Base-by-base conservation (phyloP, 1,140 invertebrate species). In the Platorchestia sp. region DNA sequence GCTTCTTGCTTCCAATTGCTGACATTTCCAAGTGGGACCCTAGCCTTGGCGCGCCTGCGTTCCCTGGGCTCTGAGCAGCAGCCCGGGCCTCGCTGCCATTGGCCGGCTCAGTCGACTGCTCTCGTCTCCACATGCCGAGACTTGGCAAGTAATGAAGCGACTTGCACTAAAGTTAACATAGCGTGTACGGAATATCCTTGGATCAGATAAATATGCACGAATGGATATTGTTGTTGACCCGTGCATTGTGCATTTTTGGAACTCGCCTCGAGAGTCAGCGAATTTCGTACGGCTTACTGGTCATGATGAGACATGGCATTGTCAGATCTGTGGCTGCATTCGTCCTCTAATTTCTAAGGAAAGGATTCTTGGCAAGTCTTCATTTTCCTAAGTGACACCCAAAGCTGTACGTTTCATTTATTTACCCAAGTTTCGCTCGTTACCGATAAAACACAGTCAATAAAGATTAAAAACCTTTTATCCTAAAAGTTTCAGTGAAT, bases 81-180 rank as follows among this genome's bases (percentile, higher is more conserved):
- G 36, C 41, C 41, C 10, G 87, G 87, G 36, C 87, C n/a, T 93
- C 91, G 91, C 40, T 93, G 91, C 91, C 91, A 44, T 93, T 45
- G 36, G 87, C 6, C 19, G 6, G 19, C 1, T 36, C 59, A 75
- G 59, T 10, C 27, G 10, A 42, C 42, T 90, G 22, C 42, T 87
- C 87, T 90, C 87, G 19, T 42, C 41, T 42, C 87, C 59, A 10
- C 27, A 75, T 0, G 44, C 3, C 87, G 19, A 40, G 87, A 14
- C 87, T 90, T 41, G 0, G 41, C 19, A 90, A 90, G 22, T 90
- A 19, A 27, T 19, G 87, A 44, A 22, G 41, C 10, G 19, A 36
- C 41, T 19, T 22, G 87, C 87, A 3, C 27, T 75, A 36, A 27
- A 10, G 47, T 75, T 27, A 75, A 75, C 59, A 75, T 75, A 36